Evolutionary conservation across 1,140 invertebrate species (phyloP).

Genomic region (Nautilus pompilius): DNA sequence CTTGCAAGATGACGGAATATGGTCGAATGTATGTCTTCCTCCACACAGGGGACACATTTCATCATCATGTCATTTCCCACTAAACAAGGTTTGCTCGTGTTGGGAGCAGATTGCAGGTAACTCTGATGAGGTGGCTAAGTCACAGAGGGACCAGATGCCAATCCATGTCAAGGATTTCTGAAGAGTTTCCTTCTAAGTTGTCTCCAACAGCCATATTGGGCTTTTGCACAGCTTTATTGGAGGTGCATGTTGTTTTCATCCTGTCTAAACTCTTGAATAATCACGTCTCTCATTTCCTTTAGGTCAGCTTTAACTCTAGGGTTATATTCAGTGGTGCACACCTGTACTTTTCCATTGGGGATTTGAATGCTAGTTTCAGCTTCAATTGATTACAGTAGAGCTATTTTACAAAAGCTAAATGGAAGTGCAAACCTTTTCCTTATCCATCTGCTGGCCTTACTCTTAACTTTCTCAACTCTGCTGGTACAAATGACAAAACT

Average conservation of each 20-base stretch:
- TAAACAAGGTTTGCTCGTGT: background rate
- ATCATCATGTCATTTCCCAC: background rate
- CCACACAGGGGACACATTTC: background rate
- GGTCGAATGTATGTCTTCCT: background rate
- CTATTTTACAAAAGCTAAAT: background rate
- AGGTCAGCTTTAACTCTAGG: background rate
- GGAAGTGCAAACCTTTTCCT: background rate
- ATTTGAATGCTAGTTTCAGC: background rate
- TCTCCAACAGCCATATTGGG: background rate
- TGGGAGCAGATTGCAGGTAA: too few species aligned
- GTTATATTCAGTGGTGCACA: background rate
- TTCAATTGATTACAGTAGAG: background rate
- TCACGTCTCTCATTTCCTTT: background rate
- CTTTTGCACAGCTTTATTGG: background rate
- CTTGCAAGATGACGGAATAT: background rate
- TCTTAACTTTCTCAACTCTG: background rate
- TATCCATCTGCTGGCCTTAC: background rate
- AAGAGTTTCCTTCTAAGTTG: background rate
- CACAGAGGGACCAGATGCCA: background rate
- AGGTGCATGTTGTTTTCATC: background rate
- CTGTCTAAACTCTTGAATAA: background rate
- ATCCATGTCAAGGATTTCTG: background rate
- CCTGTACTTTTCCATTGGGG: background rate
- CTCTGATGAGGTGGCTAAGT: background rate
- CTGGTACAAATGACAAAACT: background rate